Evolutionary conservation across 35 echinoderm and acorn worm species (phyloP).

Genomic region (Lytechinus pictus): DNA sequence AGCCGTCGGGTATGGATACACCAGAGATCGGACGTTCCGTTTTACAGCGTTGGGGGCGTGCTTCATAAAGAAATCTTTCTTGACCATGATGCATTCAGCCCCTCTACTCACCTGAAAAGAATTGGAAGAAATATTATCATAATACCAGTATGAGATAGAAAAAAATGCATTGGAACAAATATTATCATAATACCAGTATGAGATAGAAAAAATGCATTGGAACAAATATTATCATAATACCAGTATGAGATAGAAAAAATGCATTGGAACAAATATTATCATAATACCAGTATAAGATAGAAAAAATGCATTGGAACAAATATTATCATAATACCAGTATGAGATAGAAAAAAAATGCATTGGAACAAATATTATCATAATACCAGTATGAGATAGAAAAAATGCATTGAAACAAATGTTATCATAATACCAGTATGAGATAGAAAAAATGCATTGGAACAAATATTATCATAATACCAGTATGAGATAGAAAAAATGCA

Average conservation of each 20-base stretch:
- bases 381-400: too few species aligned
- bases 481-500: too few species aligned
- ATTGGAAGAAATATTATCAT: neutral
- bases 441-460: neutral
- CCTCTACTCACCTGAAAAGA: constrained; percentile 70
- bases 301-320: neutral
- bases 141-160: too few species aligned
- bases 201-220: neutral
- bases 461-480: too few species aligned
- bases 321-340: too few species aligned
- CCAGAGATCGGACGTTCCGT: constrained; percentile 62
- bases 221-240: neutral
- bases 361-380: neutral
- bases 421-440: too few species aligned
- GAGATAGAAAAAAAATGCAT: too few species aligned
- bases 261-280: neutral
- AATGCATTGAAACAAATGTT: neutral
- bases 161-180: neutral
- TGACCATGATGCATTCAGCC: constrained; percentile 87
- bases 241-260: too few species aligned
- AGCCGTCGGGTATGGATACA: constrained; percentile 73
- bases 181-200: too few species aligned
- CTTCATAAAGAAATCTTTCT: constrained; percentile 89
- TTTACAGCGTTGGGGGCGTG: constrained; percentile 66
- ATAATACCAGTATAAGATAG: too few species aligned